phyloP scores from a whole-genome alignment of 2,797 vertebrate species.

The Adrianichthys oophorus region DNA sequence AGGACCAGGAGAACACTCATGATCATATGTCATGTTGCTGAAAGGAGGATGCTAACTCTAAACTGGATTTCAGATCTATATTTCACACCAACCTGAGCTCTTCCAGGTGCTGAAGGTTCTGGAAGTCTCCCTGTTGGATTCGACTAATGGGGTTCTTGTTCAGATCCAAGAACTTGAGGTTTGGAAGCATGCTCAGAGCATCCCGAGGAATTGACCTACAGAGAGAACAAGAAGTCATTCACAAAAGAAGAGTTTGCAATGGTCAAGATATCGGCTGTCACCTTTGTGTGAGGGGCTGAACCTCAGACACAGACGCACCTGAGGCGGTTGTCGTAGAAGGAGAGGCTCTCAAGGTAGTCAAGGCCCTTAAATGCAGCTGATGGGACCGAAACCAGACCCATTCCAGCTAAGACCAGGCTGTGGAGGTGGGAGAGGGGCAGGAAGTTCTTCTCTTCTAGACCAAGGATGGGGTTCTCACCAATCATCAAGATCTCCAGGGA shows the following conservation, averaged over 20 bases:
- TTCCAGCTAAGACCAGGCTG: constrained; percentile 82
- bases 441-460: constrained; percentile 80
- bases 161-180: constrained; percentile 84
- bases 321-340: constrained; percentile 82
- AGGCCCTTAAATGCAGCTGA: constrained; percentile 78
- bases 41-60: no score
- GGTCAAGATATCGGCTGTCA: no score
- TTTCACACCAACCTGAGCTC: constrained; percentile 70
- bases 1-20: no score
- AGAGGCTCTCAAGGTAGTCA: constrained; percentile 84
- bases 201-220: constrained; percentile 74
- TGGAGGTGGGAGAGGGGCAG: constrained; percentile 79
- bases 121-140: constrained; percentile 78
- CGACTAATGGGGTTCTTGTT: constrained; percentile 81
- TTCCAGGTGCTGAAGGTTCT: constrained; percentile 79
- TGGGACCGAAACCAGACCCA: constrained; percentile 80
- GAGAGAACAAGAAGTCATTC: neutral
- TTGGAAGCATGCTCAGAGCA: constrained; percentile 75
- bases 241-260: neutral
- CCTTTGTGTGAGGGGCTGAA: neutral
- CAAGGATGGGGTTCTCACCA: constrained; percentile 83
- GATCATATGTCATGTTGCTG: no score
- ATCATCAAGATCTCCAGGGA: constrained; percentile 86
- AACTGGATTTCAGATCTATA: no score
- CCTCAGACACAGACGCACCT: constrained; percentile 30